These are phyloP conservation scores for Maconellicoccus hirsutus DNA, from an alignment of 1,140 invertebrate genomes.

Conservation along the genomic window DNA sequence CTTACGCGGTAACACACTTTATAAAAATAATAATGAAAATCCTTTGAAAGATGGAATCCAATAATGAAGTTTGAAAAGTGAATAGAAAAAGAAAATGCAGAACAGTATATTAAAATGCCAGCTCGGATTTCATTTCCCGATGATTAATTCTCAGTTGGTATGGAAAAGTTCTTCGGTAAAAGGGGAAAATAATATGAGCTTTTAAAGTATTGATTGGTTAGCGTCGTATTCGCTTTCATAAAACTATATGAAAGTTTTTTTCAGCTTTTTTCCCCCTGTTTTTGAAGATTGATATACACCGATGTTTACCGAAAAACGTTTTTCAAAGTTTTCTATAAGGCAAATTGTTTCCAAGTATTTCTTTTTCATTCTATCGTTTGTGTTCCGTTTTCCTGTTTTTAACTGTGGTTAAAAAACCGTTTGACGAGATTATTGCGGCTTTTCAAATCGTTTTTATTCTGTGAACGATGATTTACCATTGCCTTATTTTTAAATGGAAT, in stretches of 20 bases:
- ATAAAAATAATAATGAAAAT: slow-evolving; percentile 22
- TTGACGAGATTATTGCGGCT: slow-evolving; percentile 3
- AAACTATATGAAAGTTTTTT: slow-evolving; percentile 20
- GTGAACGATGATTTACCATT: neutral
- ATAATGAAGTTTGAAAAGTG: slow-evolving; percentile 16
- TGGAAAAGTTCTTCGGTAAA: slow-evolving; percentile 10
- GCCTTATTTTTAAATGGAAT: neutral
- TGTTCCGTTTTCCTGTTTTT: slow-evolving; percentile 3
- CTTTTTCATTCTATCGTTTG: slow-evolving; percentile 10
- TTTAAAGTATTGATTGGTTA: slow-evolving; percentile 22
- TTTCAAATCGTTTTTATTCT: neutral
- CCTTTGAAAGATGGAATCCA: slow-evolving; percentile 21
- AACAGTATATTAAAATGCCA: slow-evolving; percentile 20
- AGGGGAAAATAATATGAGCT: slow-evolving; percentile 22
- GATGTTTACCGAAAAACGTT: slow-evolving; percentile 22
- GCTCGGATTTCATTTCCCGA: slow-evolving; percentile 19
- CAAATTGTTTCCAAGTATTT: slow-evolving; percentile 22
- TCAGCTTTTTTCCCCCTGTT: neutral
- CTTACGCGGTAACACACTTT: slow-evolving; percentile 14
- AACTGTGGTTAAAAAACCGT: slow-evolving; percentile 4
- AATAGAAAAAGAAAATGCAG: slow-evolving; percentile 20
- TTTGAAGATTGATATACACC: slow-evolving; percentile 19
- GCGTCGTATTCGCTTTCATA: slow-evolving; percentile 20
- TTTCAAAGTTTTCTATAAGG: slow-evolving; percentile 20
- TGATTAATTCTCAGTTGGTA: slow-evolving; percentile 19